phyloP scores from a whole-genome alignment of 1,140 invertebrate genomes.

The Aphis craccivora region DNA sequence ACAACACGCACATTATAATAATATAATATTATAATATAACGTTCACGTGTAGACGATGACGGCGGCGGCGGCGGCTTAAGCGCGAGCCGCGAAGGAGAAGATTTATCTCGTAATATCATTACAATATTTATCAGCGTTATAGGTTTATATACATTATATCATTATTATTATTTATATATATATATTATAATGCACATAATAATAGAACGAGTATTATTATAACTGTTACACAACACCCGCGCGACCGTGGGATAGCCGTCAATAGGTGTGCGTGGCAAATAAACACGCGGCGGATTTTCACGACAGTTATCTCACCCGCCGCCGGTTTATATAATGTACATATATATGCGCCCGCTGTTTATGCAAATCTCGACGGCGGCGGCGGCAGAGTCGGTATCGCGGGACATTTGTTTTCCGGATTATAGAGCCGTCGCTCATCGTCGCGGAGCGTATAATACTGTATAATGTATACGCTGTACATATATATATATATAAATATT shows the following conservation, averaged over 20 bases:
- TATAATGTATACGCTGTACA: neutral
- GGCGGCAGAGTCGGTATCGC: neutral
- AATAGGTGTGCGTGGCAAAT: constrained; percentile 15
- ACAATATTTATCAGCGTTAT: constrained; percentile 3
- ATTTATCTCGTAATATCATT: constrained; percentile 36
- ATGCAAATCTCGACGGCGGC: constrained; percentile 10
- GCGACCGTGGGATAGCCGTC: constrained; percentile 39
- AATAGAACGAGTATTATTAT: neutral
- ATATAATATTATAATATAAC: too few relatives aligned
- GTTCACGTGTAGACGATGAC: neutral
- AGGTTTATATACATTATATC: neutral
- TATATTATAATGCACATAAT: neutral
- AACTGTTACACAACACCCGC: neutral
- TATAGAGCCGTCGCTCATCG: constrained; percentile 16
- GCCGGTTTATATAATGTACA: neutral
- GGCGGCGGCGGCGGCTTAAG: neutral
- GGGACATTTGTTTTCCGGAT: constrained; percentile 47
- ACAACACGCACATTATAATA: neutral
- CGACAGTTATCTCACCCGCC: constrained; percentile 14
- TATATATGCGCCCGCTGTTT: neutral
- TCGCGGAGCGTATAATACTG: neutral
- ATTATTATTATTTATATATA: neutral
- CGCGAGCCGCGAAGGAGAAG: neutral
- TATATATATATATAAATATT: too few relatives aligned
- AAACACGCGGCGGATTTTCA: constrained; percentile 25